Percentiles rank a stretch among this genome's conserved stretches.
Evolutionary conservation across 2,888 invertebrate genomes (phyloP).

Genomic region (Trichogramma dendrolimi): DNA sequence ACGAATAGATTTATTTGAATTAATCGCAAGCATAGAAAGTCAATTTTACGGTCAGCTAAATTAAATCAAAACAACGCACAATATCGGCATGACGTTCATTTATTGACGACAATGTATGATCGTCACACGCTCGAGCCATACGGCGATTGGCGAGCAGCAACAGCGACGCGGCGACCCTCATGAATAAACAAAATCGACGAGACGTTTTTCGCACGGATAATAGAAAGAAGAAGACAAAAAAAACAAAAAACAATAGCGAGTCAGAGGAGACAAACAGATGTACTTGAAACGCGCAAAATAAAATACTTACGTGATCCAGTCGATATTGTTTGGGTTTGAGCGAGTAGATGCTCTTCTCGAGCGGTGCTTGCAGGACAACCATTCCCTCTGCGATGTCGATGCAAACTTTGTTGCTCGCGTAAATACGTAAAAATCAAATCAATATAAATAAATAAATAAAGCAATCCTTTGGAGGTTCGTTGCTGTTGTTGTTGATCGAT

Average conservation of each 20-base stretch:
- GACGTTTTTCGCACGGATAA: background rate
- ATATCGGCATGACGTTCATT: no score
- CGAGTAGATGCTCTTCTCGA: conserved; percentile 16
- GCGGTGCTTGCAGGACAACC: conserved; percentile 20
- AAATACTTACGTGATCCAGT: conserved; percentile 18
- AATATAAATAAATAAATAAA: background rate
- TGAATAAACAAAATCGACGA: conserved; percentile 1
- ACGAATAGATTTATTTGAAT: no score
- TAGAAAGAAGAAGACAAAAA: background rate
- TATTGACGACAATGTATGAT: no score
- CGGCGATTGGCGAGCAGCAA: background rate
- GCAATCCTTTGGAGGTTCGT: background rate
- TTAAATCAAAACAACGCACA: no score
- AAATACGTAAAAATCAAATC: background rate
- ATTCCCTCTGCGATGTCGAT: conserved; percentile 10
- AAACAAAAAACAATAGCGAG: background rate
- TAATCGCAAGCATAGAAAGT: no score
- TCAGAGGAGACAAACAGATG: background rate
- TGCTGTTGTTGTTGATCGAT: no score
- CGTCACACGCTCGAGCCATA: no score
- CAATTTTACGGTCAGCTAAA: no score
- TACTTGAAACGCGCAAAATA: background rate
- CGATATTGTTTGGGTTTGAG: conserved; percentile 10
- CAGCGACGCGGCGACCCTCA: conserved; percentile 6
- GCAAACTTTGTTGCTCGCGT: no score